Evolutionary conservation across 1,140 invertebrate genomes (phyloP).

Genomic region (Chrysoperla carnea): DNA sequence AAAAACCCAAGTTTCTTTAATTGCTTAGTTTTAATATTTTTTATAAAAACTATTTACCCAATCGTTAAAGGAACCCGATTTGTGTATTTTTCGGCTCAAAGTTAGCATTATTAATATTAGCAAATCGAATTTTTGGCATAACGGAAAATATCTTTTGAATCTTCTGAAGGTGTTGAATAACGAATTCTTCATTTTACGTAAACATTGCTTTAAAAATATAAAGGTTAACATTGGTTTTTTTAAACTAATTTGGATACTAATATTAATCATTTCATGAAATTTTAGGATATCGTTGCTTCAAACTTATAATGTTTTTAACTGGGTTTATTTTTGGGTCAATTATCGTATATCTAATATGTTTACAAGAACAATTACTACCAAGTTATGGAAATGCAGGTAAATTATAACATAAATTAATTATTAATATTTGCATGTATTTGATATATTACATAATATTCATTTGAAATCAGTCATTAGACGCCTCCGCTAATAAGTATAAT

Average conservation of each 20-base stretch:
- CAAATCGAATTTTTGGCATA: too few species aligned
- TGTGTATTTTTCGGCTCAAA: too few species aligned
- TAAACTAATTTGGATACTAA: neutral
- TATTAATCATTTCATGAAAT: constrained; percentile 2
- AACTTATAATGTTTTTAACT: constrained; percentile 77
- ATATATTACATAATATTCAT: neutral
- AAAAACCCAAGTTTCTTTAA: too few species aligned
- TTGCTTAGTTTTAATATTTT: too few species aligned
- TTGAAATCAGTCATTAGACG: neutral
- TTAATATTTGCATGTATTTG: constrained; percentile 1
- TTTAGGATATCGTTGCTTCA: constrained; percentile 73
- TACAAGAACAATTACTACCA: constrained; percentile 54
- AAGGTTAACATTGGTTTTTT: neutral
- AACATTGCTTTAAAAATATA: neutral
- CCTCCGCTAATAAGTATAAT: neutral
- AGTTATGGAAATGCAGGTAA: constrained; percentile 52
- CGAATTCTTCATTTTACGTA: neutral
- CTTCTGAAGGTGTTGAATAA: too few species aligned
- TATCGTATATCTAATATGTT: constrained; percentile 60
- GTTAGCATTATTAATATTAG: too few species aligned
- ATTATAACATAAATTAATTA: neutral
- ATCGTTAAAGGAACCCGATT: too few species aligned
- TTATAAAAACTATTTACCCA: too few species aligned
- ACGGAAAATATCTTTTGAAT: too few species aligned
- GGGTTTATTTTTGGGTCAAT: constrained; percentile 72